Percentiles rank a stretch among this genome's conserved stretches.
Conservation (phyloP, 1,140 invertebrate genomes). For the Rhizoglyphus robini region DNA sequence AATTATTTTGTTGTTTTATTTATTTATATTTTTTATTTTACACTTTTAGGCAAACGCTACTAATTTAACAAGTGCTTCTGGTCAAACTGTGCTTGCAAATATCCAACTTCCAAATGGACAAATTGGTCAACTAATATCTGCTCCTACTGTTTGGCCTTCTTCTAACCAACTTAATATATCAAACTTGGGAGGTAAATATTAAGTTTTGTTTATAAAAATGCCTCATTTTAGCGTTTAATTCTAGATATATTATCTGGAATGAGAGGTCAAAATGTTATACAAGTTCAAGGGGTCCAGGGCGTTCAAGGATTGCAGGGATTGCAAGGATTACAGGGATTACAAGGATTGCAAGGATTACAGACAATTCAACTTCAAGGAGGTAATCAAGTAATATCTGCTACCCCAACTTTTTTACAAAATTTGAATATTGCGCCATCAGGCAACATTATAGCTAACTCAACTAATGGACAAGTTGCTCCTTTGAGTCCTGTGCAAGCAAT, state of each 20-base stretch:
- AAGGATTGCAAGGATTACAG: slow-evolving; percentile 31
- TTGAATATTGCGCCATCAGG: slow-evolving; percentile 26
- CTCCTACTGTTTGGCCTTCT: slow-evolving; percentile 22
- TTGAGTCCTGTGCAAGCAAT: slow-evolving; percentile 31
- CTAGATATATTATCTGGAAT: slow-evolving; percentile 22
- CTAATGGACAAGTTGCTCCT: slow-evolving; percentile 27
- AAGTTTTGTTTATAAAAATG: background rate
- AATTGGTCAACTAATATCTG: slow-evolving; percentile 25
- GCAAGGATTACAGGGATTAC: slow-evolving; percentile 26
- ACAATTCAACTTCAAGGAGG: slow-evolving; percentile 33
- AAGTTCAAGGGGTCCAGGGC: slow-evolving; percentile 27
- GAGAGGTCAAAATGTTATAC: slow-evolving; percentile 27
- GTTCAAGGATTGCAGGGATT: slow-evolving; percentile 32
- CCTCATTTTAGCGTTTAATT: background rate
- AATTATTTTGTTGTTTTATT: too few species aligned
- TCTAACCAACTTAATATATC: slow-evolving; percentile 24
- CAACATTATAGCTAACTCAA: slow-evolving; percentile 26
- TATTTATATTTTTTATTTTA: background rate
- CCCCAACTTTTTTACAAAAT: slow-evolving; percentile 28
- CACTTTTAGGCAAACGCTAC: slow-evolving; percentile 9
- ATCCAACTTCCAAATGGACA: slow-evolving; percentile 31
- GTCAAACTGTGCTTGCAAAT: slow-evolving; percentile 29
- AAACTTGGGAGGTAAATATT: slow-evolving; percentile 18
- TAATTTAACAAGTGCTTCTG: slow-evolving; percentile 3
- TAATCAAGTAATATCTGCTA: slow-evolving; percentile 29